Evolutionary conservation across 2,888 invertebrate species (phyloP).

Genomic region (Lysandra coridon): DNA sequence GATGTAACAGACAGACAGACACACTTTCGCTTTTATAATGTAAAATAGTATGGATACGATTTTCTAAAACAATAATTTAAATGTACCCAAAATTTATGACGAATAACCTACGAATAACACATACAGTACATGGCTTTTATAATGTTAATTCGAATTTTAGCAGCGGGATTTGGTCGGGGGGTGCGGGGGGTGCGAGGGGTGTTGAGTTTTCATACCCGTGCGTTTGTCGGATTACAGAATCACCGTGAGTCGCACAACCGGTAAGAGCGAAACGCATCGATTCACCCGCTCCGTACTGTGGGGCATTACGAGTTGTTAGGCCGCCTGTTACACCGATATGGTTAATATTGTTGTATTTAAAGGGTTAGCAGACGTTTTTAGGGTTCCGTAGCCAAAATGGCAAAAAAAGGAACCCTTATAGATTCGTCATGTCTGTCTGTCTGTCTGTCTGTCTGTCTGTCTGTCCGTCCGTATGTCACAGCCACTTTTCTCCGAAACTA

Average conservation of each 20-base stretch:
- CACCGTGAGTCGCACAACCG: slow-evolving; percentile 50
- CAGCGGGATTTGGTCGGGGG: slow-evolving; percentile 38
- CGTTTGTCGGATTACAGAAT: slow-evolving; percentile 67
- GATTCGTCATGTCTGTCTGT: no score
- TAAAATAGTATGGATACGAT: no score
- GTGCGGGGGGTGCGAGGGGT: slow-evolving; percentile 33
- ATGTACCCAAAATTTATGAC: no score
- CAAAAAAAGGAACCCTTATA: no score
- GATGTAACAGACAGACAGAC: no score
- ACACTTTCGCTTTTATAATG: no score
- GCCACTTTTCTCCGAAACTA: no score
- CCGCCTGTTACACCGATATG: slow-evolving; percentile 52
- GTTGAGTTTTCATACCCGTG: slow-evolving; percentile 47
- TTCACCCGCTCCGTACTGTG: slow-evolving; percentile 56
- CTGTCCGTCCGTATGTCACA: no score
- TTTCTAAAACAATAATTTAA: no score
- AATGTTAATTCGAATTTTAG: slow-evolving; percentile 58
- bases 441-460: no score
- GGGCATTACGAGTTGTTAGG: slow-evolving; percentile 57
- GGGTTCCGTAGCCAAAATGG: no score
- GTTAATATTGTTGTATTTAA: neutral
- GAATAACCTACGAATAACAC: neutral
- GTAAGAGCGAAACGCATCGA: slow-evolving; percentile 66
- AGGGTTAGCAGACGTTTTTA: no score
- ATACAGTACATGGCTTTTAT: neutral